A percentile compares a stretch with the other conserved stretches of the same genome.
Evolutionary conservation across 2,888 invertebrate species (phyloP).

Genomic region (Osmoderma eremita): DNA sequence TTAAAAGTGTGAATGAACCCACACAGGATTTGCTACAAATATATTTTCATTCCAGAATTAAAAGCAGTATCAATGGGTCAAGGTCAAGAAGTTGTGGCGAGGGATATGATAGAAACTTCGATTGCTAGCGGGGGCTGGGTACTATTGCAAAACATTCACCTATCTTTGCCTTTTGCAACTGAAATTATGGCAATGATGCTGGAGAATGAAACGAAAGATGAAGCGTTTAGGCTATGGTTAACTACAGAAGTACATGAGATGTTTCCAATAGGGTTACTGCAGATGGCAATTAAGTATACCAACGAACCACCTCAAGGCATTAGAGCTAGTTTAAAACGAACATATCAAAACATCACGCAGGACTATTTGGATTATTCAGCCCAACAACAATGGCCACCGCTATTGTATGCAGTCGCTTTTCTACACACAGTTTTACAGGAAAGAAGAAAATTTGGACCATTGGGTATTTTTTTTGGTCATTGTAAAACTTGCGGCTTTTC

Average conservation of each 20-base stretch:
- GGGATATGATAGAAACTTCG: constrained; percentile 61
- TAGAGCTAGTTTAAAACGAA: constrained; percentile 91
- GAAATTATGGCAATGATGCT: constrained; percentile 91
- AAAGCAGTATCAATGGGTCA: constrained; percentile 97
- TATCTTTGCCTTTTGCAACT: constrained; percentile 93
- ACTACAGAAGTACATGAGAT: constrained; percentile 94
- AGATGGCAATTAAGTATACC: constrained; percentile 97
- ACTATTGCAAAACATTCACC: constrained; percentile 92
- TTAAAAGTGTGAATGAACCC: constrained; percentile 46
- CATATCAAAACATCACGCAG: constrained; percentile 89
- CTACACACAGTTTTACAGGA: constrained; percentile 96
- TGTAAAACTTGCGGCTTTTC: no score
- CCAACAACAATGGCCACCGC: constrained; percentile 91
- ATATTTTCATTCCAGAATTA: constrained; percentile 66
- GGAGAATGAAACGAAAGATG: constrained; percentile 84
- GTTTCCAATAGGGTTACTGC: constrained; percentile 87
- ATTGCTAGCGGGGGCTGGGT: constrained; percentile 86
- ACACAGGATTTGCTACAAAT: not conserved
- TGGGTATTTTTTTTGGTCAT: no score
- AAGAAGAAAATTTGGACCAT: constrained; percentile 92
- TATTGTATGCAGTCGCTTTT: constrained; percentile 94
- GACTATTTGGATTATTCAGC: constrained; percentile 93
- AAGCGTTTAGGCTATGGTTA: constrained; percentile 89
- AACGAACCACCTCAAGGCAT: constrained; percentile 98
- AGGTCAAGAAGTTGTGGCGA: constrained; percentile 80